Conservation (phyloP, 2,797 vertebrate species). For the Argentina silus region DNA sequence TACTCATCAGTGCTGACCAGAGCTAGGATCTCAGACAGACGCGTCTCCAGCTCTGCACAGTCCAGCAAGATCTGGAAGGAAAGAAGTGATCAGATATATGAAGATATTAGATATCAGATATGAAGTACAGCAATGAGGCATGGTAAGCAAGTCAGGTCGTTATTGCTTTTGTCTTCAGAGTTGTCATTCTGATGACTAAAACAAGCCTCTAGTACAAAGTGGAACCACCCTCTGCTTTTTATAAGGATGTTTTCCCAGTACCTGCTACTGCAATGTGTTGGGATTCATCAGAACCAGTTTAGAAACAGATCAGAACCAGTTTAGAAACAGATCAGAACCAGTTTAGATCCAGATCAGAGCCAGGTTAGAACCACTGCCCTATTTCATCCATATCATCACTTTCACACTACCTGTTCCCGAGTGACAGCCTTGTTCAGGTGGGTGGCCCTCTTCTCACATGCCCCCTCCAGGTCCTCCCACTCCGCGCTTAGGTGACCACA, state of each 20-base stretch:
- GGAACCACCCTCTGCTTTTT: too few relatives aligned
- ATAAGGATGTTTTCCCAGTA: too few relatives aligned
- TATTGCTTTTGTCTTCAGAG: background rate
- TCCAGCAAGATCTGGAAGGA: constrained; percentile 82
- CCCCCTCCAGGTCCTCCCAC: constrained; percentile 83
- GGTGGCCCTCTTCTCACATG: constrained; percentile 72
- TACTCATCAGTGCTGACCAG: constrained; percentile 80
- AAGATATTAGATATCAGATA: too few relatives aligned
- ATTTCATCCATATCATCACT: background rate
- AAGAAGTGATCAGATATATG: background rate
- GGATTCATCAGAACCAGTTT: background rate
- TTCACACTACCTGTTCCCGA: constrained; percentile 81
- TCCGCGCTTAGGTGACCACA: constrained; percentile 72
- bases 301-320: background rate
- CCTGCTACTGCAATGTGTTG: too few relatives aligned
- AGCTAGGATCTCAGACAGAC: constrained; percentile 76
- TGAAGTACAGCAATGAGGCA: background rate
- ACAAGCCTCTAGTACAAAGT: too few relatives aligned
- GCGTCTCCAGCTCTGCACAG: constrained; percentile 83
- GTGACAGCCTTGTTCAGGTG: constrained; percentile 78
- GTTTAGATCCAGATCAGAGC: too few relatives aligned
- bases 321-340: background rate
- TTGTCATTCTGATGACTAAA: too few relatives aligned
- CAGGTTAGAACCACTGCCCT: background rate
- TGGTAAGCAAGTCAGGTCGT: background rate